These are phyloP conservation scores for Hydractinia echinata DNA, from an alignment of 30 jellyfish, hydroid and myxozoan genomes.

Conservation along the genomic window DNA sequence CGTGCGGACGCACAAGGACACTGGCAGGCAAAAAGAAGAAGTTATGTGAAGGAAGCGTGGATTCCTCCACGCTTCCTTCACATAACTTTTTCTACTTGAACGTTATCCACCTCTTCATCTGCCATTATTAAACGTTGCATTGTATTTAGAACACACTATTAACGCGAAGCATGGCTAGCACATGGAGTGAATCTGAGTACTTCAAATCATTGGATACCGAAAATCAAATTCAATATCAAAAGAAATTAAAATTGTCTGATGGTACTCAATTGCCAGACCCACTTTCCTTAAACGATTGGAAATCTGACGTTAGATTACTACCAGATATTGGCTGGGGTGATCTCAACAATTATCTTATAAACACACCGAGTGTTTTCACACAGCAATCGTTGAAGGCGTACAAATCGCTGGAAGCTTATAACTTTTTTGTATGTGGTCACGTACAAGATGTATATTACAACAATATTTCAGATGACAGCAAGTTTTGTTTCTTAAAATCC, in stretches of 20 bases:
- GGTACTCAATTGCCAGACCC: conserved; percentile 24
- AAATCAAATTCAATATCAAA: background rate
- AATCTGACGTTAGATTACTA: conserved; percentile 46
- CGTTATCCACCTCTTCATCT: no score
- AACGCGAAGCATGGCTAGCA: no score
- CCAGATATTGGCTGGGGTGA: conserved; percentile 53
- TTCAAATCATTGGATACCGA: background rate
- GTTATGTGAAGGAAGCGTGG: no score
- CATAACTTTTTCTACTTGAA: no score
- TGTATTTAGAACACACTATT: no score
- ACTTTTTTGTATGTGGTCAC: no score
- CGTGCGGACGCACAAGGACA: no score
- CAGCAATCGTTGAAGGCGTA: no score
- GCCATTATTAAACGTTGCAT: no score
- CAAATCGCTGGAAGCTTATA: no score
- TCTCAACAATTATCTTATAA: conserved; percentile 32
- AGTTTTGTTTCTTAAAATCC: conserved; percentile 37
- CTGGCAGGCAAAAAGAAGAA: no score
- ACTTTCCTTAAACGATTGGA: conserved; percentile 20
- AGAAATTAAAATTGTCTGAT: conserved; percentile 22
- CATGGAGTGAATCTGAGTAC: background rate
- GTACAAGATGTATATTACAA: conserved; percentile 45
- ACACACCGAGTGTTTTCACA: conserved; percentile 40
- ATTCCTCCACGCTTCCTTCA: no score
- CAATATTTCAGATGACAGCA: conserved; percentile 29